These are phyloP conservation scores for Bufo gargarizans DNA, from an alignment of 2,113 vertebrate genomes.

Conservation along the genomic window DNA sequence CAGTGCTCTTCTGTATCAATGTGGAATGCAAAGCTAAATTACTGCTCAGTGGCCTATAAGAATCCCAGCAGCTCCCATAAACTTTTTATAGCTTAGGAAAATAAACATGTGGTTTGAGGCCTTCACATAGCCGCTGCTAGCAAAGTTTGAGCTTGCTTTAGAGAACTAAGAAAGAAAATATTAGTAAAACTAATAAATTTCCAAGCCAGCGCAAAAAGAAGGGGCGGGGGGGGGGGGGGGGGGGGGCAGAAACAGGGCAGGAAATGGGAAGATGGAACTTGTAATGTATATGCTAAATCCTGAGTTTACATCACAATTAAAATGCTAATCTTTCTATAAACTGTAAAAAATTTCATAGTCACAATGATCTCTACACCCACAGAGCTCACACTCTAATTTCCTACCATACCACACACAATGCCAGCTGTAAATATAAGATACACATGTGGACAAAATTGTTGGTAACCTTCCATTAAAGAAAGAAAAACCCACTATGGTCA, in stretches of 20 bases:
- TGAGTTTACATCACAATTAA: not conserved
- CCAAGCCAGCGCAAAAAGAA: conserved; percentile 63
- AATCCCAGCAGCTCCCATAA: conserved; percentile 78
- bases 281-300: not conserved
- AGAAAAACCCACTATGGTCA: too few relatives aligned
- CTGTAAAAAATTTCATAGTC: too few relatives aligned
- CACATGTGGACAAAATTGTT: too few relatives aligned
- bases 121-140: conserved; percentile 72
- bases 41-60: conserved; percentile 74
- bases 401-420: too few relatives aligned
- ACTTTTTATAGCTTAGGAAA: conserved; percentile 84
- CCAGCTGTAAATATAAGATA: too few relatives aligned
- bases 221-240: conserved; percentile 16
- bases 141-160: conserved; percentile 72
- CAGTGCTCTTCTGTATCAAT: conserved; percentile 76
- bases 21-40: conserved; percentile 77
- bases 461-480: too few relatives aligned
- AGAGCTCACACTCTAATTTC: too few relatives aligned
- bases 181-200: conserved; percentile 75
- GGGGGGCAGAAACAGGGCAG: conserved; percentile 11
- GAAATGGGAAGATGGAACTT: not conserved
- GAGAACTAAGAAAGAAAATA: conserved; percentile 75
- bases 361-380: not conserved
- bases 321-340: not conserved
- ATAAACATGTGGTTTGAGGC: conserved; percentile 83